Base-by-base conservation (phyloP, 23 tunicate genomes). In the Trididemnum miniatum region DNA sequence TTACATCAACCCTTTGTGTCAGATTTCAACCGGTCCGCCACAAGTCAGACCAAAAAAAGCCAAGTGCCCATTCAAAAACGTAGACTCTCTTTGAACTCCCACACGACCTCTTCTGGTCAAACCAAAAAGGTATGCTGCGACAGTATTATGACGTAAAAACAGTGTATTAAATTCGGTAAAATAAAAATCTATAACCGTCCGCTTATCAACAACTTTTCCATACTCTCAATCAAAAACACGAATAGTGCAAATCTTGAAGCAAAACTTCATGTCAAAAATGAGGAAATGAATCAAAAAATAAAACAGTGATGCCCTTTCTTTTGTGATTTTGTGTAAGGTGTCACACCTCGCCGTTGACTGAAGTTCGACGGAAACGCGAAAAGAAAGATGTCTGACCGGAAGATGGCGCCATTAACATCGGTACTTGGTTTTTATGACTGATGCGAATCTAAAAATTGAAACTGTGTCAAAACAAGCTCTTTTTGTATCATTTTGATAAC, bases 351-450 rank as follows among this genome's bases (percentile, higher is more conserved):
- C 67, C 67, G 26, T 62, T 62, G 26, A 62, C 67, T 3, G 67
- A 62, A n/a, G 28, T 62, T 18, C 67, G 75, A 5, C 75, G 75
- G 38, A 69, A 80, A 34, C 96, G 85, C 2, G 96, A 84, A 35
- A 80, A 85, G 1, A 90, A 38, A 31, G 96, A 90, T 51, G 82
- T 24, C 27, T 85, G 86, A 5, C 80, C 82, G 37, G 73, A 27
- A 31, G 89, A 32, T 38, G 88, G 52, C 35, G 89, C 96, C 89
- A 85, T 84, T 59, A 90, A 27, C 96, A 90, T 90, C 0, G 96
- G 96, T 1, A 85, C 96, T 65, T 90, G 96, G 79, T 90, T 90
- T 62, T 90, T 90, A 38, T 90, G 96, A 7, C 78, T 64, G 32
- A 90, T 81, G 32, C 80, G 90, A 36, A 90, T 85, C 96, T 90